Evolutionary conservation across 2,888 invertebrate species (phyloP).

Genomic region (Leptopilina syphax): DNA sequence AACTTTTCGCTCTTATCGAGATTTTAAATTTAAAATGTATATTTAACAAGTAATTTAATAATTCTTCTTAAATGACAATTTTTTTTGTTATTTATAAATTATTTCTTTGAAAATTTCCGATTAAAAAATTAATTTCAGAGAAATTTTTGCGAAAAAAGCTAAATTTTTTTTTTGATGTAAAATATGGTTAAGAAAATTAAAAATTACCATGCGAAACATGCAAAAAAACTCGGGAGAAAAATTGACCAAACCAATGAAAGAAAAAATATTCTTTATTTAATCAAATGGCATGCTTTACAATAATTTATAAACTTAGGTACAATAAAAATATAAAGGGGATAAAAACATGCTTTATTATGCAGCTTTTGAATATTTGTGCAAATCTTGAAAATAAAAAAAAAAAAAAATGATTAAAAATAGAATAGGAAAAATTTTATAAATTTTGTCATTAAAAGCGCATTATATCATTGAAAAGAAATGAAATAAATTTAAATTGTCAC

Average conservation of each 20-base stretch:
- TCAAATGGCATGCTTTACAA: constrained; percentile 72
- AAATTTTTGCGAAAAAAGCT: background rate
- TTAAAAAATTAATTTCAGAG: background rate
- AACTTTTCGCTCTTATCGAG: background rate
- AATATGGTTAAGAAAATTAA: constrained; percentile 13
- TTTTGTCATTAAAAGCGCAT: background rate
- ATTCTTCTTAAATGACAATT: background rate
- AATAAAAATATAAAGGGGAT: constrained; percentile 47
- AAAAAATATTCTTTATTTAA: constrained; percentile 71
- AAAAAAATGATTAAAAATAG: too few relatives aligned
- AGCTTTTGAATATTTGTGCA: constrained; percentile 52
- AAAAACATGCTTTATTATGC: constrained; percentile 68
- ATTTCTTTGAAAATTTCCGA: background rate
- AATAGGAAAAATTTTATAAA: background rate
- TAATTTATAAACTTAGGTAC: constrained; percentile 55
- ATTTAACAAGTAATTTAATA: background rate
- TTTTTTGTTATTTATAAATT: background rate
- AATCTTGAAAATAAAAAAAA: background rate
- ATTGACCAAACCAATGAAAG: constrained; percentile 72
- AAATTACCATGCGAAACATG: constrained; percentile 59
- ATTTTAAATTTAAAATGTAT: background rate
- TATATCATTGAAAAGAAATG: background rate
- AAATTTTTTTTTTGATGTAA: background rate
- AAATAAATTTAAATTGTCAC: background rate
- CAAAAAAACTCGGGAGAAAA: constrained; percentile 66